A percentile compares a stretch with the other conserved stretches of the same genome.
These are phyloP conservation scores for Arctia plantaginis DNA, from an alignment of 2,888 invertebrate genomes.

Conservation along the genomic window DNA sequence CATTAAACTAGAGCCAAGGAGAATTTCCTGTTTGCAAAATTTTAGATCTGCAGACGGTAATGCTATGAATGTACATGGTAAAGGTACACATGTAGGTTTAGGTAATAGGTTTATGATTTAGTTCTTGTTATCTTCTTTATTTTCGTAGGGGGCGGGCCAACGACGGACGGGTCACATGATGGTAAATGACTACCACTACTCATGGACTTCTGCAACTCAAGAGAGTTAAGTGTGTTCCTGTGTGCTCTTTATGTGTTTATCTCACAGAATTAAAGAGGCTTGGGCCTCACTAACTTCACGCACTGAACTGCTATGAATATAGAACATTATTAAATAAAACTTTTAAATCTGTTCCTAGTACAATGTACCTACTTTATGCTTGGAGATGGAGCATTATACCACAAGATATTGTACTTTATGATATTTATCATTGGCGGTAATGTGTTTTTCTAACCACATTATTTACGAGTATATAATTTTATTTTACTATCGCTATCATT, in stretches of 20 bases:
- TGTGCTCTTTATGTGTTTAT: background rate
- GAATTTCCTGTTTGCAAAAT: conserved; percentile 54
- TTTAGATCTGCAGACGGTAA: conserved; percentile 28
- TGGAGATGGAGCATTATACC: background rate
- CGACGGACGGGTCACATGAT: background rate
- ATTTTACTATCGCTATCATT: conserved; percentile 4
- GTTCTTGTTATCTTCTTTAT: background rate
- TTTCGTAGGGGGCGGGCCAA: background rate
- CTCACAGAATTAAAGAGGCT: background rate
- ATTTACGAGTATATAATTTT: background rate
- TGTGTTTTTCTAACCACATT: background rate
- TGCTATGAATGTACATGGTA: conserved; percentile 9
- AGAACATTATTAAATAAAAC: background rate
- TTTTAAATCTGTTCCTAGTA: background rate
- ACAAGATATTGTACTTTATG: background rate
- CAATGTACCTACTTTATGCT: background rate
- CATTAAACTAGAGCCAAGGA: conserved; percentile 37
- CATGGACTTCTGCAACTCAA: background rate
- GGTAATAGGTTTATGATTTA: background rate
- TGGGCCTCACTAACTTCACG: background rate
- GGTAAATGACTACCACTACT: background rate
- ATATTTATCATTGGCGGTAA: conserved; percentile 1
- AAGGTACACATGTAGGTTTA: background rate
- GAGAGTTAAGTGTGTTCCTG: background rate
- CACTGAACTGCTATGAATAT: background rate